Evolutionary conservation across 2,113 vertebrate species (phyloP), one percentile per base, ranked within the genome.

Genomic region (Toxotes jaculatrix): DNA sequence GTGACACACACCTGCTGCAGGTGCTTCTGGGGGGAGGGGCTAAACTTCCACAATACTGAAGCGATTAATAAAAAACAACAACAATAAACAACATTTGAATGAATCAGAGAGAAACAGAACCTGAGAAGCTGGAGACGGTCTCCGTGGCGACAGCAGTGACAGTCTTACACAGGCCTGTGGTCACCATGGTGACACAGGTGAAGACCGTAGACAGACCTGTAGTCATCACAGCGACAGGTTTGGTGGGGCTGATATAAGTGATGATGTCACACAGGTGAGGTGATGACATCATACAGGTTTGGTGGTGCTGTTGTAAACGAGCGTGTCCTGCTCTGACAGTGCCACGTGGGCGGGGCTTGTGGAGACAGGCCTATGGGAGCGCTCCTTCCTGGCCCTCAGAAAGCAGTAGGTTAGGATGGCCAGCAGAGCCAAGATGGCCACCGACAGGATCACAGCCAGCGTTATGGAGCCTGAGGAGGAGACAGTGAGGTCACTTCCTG

Each of bases 241-340:
- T 47, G 45, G 45, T 16, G 45, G 45, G 16, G 45, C 45, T 47
- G 45, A 27, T 27, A 27, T 27, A 27, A 27, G 4, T 9, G 40
- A 32, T 65, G 80, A 70, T 1, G 4, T 97, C 96, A 98, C 83
- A 96, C 89, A 16, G 97, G 96, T 65, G 27, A 27, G 27, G 4
- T 9, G 40, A 32, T 65, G 80, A 70, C 1, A 5, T 97, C 96
- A 98, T 84, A 96, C 89, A 16, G 97, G 96, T 65, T 95, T 97
- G 78, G 97, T 97, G 34, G 96, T 94, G 76, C 91, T 93, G 85
- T 95, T 96, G 88, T 97, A 98, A 34, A 98, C 96, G 11, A 97
- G 89, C 36, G 92, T 95, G 67, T 97, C 96, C 92, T 87, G 97
- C 94, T 75, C 94, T 32, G 82, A 93, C 74, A 40, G 93, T 91